A percentile compares a stretch with the other conserved stretches of the same genome.
Evolutionary conservation across 1,140 invertebrate genomes (phyloP).

Genomic region (Rhopalosiphum maidis): DNA sequence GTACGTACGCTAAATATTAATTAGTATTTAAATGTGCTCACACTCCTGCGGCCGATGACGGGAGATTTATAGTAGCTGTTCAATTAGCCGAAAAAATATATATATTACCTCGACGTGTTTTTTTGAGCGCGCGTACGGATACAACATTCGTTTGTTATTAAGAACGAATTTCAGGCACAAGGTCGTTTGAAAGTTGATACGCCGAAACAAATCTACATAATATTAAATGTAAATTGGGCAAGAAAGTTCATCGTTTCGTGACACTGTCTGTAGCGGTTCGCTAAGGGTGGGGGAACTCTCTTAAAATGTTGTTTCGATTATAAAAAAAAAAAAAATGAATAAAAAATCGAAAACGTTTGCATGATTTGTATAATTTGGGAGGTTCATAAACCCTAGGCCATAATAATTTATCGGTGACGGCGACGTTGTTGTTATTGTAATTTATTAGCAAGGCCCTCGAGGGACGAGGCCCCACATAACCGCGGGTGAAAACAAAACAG

Average conservation of each 20-base stretch:
- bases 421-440: slow-evolving; percentile 25
- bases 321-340: background rate
- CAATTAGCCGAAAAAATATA: background rate
- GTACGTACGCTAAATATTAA: background rate
- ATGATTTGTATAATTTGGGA: slow-evolving; percentile 6
- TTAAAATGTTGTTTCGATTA: background rate
- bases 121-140: background rate
- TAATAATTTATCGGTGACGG: slow-evolving; percentile 5
- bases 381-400: slow-evolving; percentile 10
- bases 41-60: background rate
- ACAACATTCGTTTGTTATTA: background rate
- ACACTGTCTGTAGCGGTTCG: background rate
- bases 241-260: background rate
- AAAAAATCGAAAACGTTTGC: background rate
- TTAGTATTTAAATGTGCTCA: background rate
- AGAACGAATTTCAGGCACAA: background rate
- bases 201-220: background rate
- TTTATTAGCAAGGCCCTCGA: slow-evolving; percentile 4
- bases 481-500: background rate
- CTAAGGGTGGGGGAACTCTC: background rate
- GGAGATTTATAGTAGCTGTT: background rate
- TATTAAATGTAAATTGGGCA: background rate
- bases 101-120: background rate
- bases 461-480: background rate
- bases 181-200: slow-evolving; percentile 16